These are phyloP conservation scores for Griposia aprilina DNA, from an alignment of 2,888 invertebrate species.

Conservation along the genomic window DNA sequence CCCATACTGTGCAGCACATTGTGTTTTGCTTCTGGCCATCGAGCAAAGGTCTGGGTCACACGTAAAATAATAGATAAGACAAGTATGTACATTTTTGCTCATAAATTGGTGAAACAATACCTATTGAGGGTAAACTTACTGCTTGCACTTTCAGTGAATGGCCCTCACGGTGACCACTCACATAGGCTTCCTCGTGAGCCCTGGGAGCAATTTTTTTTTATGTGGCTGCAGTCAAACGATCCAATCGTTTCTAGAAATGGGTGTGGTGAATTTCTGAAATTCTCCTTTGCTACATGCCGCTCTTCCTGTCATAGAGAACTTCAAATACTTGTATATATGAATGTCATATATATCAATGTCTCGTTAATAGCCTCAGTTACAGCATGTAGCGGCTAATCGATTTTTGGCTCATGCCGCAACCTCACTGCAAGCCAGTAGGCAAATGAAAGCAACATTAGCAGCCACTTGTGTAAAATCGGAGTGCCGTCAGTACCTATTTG, in stretches of 20 bases:
- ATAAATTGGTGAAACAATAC: not conserved
- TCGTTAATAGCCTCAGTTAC: not conserved
- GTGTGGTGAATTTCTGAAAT: not conserved
- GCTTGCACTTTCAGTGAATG: conserved; percentile 3
- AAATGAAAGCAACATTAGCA: too few species aligned
- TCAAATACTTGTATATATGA: too few species aligned
- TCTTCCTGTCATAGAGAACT: not conserved
- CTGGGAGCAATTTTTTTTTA: not conserved
- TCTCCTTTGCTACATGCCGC: not conserved
- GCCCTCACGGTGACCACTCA: conserved; percentile 11
- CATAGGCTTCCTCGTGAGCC: not conserved
- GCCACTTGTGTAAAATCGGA: not conserved
- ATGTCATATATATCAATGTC: too few species aligned
- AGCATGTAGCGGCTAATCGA: not conserved
- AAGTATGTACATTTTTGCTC: not conserved
- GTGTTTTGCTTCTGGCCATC: not conserved
- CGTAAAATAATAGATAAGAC: not conserved
- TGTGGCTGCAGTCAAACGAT: not conserved
- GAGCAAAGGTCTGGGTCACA: not conserved
- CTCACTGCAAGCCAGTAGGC: not conserved
- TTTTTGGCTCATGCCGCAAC: conserved; percentile 1
- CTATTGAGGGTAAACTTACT: not conserved
- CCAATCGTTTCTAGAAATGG: not conserved
- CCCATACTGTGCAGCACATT: not conserved
- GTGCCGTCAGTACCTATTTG: not conserved